Evolutionary conservation across 2,797 vertebrate species (phyloP).

Genomic region (Psittacula echo): DNA sequence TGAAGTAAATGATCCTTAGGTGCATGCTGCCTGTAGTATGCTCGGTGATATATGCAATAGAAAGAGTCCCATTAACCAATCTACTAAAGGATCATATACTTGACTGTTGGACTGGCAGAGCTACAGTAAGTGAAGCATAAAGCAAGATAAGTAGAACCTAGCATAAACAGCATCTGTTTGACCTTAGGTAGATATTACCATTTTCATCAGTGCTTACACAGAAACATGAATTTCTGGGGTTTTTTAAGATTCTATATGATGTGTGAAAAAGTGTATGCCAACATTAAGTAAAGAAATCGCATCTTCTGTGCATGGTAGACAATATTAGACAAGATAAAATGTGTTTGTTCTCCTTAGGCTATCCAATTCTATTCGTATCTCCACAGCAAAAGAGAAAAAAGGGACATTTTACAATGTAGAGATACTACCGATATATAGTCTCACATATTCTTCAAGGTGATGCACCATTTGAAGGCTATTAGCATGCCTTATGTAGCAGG

Average conservation of each 20-base stretch:
- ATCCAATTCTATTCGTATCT: not conserved
- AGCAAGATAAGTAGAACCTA: not conserved
- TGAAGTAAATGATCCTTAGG: constrained; percentile 33
- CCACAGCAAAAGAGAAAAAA: not conserved
- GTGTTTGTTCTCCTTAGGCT: not conserved
- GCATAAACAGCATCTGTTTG: not conserved
- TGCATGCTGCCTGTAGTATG: not conserved
- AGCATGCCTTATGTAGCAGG: not conserved
- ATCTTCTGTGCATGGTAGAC: not conserved
- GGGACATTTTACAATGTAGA: not conserved
- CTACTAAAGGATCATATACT: not conserved
- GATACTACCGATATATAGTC: not conserved
- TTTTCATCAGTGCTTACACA: not conserved
- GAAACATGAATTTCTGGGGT: rapidly evolving
- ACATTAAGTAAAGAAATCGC: not conserved
- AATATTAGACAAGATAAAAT: not conserved
- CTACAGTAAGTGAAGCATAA: not conserved
- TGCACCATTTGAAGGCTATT: not conserved
- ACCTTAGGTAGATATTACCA: not conserved
- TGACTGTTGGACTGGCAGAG: not conserved
- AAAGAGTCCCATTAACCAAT: not conserved
- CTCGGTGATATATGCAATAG: not conserved
- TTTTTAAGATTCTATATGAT: not conserved
- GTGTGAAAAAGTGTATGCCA: not conserved
- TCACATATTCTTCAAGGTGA: not conserved